Conservation (phyloP, 2,113 vertebrate genomes). For the Sylvilagus bachmani region DNA sequence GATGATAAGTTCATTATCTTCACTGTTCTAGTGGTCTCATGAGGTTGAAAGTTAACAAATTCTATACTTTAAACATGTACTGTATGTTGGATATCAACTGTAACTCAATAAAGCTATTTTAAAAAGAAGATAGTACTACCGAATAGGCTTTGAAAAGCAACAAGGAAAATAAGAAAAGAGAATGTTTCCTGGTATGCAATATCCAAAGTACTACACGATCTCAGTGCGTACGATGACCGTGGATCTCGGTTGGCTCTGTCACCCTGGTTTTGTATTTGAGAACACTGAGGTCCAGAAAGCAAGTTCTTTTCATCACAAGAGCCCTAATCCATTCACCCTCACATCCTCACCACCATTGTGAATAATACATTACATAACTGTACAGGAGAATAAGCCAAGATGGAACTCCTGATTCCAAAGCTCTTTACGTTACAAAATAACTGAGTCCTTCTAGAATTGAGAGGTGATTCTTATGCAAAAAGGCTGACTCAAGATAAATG, state of each 20-base stretch:
- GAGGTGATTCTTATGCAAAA: neutral
- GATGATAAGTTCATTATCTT: neutral
- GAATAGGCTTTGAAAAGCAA: constrained; percentile 25
- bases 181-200: neutral
- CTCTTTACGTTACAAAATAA: neutral
- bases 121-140: constrained; percentile 3
- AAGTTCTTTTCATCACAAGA: neutral
- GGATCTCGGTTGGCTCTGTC: neutral
- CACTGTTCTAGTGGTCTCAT: neutral
- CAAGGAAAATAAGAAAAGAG: neutral
- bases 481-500: neutral
- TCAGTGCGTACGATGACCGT: neutral
- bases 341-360: neutral
- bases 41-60: neutral
- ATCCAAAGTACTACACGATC: neutral
- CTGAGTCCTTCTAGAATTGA: neutral
- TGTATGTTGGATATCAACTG: neutral
- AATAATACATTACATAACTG: neutral
- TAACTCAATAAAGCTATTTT: neutral
- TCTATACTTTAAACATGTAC: neutral
- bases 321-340: neutral
- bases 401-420: neutral
- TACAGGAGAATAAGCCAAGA: neutral
- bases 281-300: neutral
- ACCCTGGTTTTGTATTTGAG: neutral